Evolutionary conservation across 2,888 invertebrate species (phyloP).

Genomic region (Keiferia lycopersicella): DNA sequence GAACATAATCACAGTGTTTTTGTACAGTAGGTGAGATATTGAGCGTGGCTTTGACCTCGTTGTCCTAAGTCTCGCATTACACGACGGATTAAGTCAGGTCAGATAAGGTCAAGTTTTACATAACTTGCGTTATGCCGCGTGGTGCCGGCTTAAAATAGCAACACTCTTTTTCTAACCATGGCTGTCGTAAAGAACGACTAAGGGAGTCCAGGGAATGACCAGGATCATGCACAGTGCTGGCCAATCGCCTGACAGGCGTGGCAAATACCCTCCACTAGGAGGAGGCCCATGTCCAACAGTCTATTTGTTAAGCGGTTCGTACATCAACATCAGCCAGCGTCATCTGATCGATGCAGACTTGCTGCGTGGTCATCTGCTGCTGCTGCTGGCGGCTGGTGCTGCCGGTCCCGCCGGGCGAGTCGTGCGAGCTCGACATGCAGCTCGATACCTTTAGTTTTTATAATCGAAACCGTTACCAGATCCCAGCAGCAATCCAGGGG

Average conservation of each 20-base stretch:
- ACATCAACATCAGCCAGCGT: conserved; percentile 85
- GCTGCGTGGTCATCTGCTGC: conserved; percentile 80
- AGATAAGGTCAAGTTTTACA: conserved; percentile 1
- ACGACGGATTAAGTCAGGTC: background rate
- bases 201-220: no score
- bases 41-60: background rate
- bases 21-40: background rate
- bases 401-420: conserved; percentile 46
- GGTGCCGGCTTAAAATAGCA: no score
- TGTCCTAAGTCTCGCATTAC: background rate
- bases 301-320: no score
- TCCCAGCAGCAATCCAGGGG: conserved; percentile 61
- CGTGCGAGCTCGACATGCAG: conserved; percentile 69
- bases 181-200: no score
- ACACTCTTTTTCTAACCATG: no score
- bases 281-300: no score
- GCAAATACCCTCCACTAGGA: no score
- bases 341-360: conserved; percentile 91
- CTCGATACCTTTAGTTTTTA: conserved; percentile 48
- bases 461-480: conserved; percentile 48
- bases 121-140: background rate
- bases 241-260: no score
- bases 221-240: no score
- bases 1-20: no score
- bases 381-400: conserved; percentile 58